Percentiles rank a stretch among this genome's conserved stretches.
These are phyloP conservation scores for Pithys albifrons DNA, from an alignment of 2,113 vertebrate species.

Conservation along the genomic window DNA sequence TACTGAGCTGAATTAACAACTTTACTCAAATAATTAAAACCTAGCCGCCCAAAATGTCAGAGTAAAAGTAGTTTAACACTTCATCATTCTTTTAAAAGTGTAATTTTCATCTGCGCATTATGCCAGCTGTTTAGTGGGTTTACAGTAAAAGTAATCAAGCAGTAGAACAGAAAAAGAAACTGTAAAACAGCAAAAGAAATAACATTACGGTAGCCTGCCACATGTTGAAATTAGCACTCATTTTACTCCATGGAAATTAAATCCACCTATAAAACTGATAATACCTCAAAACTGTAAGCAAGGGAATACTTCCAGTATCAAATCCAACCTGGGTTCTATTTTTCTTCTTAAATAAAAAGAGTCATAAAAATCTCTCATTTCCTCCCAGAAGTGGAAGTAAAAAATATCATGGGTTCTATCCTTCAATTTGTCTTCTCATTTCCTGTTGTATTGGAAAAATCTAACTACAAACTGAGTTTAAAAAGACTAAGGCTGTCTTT, in stretches of 20 bases:
- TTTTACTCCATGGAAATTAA: slow-evolving; percentile 60
- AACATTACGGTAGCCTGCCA: slow-evolving; percentile 14
- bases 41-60: slow-evolving; percentile 52
- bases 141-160: slow-evolving; percentile 52
- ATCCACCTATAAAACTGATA: slow-evolving; percentile 52
- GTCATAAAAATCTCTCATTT: slow-evolving; percentile 46
- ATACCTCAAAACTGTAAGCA: slow-evolving; percentile 40
- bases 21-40: slow-evolving; percentile 67
- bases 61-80: slow-evolving; percentile 53
- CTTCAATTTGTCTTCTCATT: neutral
- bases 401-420: neutral
- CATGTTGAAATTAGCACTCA: slow-evolving; percentile 32
- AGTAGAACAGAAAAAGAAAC: slow-evolving; percentile 4
- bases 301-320: slow-evolving; percentile 42
- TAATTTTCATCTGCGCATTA: slow-evolving; percentile 33
- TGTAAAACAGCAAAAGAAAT: slow-evolving; percentile 33
- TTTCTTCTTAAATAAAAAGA: slow-evolving; percentile 58
- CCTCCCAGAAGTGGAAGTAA: slow-evolving; percentile 12
- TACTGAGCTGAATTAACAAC: slow-evolving; percentile 60
- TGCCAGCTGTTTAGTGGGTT: slow-evolving; percentile 51
- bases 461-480: neutral
- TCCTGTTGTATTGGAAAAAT: neutral
- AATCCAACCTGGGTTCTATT: slow-evolving; percentile 48
- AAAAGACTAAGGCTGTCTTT: neutral
- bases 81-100: slow-evolving; percentile 58